phyloP scores from a whole-genome alignment of 2,888 invertebrate genomes.

The Lampropteryx suffumata region DNA sequence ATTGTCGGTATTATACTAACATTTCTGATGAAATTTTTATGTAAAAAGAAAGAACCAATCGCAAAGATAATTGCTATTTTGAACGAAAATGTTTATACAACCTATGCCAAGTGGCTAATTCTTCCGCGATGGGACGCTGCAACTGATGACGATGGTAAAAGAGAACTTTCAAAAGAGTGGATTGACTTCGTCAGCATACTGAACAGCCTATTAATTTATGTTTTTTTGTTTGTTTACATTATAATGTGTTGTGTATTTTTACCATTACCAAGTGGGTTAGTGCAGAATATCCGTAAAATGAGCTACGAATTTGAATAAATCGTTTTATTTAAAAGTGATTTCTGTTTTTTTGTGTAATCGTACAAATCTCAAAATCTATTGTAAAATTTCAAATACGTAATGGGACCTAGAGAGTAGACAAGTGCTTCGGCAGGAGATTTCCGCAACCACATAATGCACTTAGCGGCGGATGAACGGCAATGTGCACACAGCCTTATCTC shows the following conservation, averaged over 20 bases:
- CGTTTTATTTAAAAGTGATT: background rate
- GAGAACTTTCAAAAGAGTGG: conserved; percentile 21
- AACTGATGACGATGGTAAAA: background rate
- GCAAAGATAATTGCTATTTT: conserved; percentile 9
- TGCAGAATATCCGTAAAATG: background rate
- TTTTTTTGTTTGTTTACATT: conserved; percentile 19
- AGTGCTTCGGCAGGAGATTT: conserved; percentile 49
- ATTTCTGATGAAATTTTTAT: conserved; percentile 15
- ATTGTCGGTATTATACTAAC: conserved; percentile 14
- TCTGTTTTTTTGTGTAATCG: background rate
- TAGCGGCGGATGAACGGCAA: conserved; percentile 51
- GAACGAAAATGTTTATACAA: conserved; percentile 19
- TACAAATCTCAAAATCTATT: background rate
- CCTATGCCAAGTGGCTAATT: conserved; percentile 12
- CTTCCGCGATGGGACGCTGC: conserved; percentile 17
- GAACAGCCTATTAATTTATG: conserved; percentile 20
- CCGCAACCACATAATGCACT: conserved; percentile 59
- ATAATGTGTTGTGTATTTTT: conserved; percentile 12
- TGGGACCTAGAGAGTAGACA: conserved; percentile 37
- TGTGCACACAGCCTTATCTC: conserved; percentile 42
- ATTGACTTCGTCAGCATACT: conserved; percentile 24
- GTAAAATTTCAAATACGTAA: conserved; percentile 25
- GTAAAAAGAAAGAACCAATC: conserved; percentile 6
- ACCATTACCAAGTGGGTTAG: conserved; percentile 7
- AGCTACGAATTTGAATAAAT: conserved; percentile 11